These are phyloP conservation scores for Halesus radiatus DNA, from an alignment of 1,140 invertebrate genomes.

Conservation along the genomic window DNA sequence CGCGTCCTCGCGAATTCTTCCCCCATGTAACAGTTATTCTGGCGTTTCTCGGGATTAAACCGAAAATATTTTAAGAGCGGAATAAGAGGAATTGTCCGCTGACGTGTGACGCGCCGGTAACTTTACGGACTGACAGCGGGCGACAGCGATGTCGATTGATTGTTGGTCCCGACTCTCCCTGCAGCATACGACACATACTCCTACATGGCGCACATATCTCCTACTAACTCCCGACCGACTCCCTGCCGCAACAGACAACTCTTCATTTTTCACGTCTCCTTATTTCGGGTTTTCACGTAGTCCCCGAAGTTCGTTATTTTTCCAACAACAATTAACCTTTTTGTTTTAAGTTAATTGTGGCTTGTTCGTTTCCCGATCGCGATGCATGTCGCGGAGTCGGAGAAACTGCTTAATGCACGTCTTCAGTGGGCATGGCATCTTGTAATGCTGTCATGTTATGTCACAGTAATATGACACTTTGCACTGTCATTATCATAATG, in stretches of 20 bases:
- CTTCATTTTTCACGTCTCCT: conserved; percentile 26
- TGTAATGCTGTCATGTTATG: too few species aligned
- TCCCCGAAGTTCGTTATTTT: too few species aligned
- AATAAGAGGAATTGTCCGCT: conserved; percentile 46
- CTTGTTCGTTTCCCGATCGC: not conserved
- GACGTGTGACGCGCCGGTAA: conserved; percentile 37
- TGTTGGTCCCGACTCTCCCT: conserved; percentile 1
- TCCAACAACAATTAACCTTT: too few species aligned
- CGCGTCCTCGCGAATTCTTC: conserved; percentile 38
- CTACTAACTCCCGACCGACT: too few species aligned
- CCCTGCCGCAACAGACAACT: not conserved
- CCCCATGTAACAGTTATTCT: conserved; percentile 48
- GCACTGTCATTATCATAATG: too few species aligned
- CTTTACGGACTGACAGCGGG: conserved; percentile 37
- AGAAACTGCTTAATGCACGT: not conserved
- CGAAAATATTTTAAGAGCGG: conserved; percentile 45
- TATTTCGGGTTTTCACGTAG: not conserved
- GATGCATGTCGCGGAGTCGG: not conserved
- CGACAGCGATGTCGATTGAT: conserved; percentile 41
- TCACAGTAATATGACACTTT: too few species aligned
- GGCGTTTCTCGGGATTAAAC: conserved; percentile 37
- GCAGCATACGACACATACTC: too few species aligned
- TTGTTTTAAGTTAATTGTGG: not conserved
- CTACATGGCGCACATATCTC: too few species aligned
- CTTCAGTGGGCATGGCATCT: too few species aligned